These are phyloP conservation scores for Melanotaenia duboulayi DNA, from an alignment of 2,113 vertebrate species.

Conservation along the genomic window DNA sequence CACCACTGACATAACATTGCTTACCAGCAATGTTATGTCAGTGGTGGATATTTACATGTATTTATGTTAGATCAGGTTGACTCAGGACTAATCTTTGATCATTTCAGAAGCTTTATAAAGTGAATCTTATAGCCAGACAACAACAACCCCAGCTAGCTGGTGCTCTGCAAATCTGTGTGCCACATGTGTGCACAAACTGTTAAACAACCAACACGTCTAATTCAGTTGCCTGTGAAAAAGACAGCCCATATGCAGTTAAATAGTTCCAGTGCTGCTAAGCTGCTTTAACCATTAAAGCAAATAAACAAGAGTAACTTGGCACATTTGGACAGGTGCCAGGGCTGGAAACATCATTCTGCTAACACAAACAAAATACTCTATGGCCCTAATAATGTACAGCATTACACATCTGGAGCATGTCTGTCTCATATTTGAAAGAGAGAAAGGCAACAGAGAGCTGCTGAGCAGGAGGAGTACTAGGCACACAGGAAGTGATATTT, in stretches of 20 bases:
- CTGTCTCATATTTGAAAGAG: constrained; percentile 40
- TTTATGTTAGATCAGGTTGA: too few species aligned
- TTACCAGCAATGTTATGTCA: too few species aligned
- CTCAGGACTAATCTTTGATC: constrained; percentile 45
- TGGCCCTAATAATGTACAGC: constrained; percentile 58
- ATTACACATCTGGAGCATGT: constrained; percentile 59
- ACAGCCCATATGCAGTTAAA: constrained; percentile 46
- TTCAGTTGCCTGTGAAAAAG: constrained; percentile 26
- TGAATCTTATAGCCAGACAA: constrained; percentile 39
- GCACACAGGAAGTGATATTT: constrained; percentile 67
- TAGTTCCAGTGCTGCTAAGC: constrained; percentile 34
- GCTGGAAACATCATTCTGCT: constrained; percentile 48
- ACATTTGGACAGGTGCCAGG: constrained; percentile 47
- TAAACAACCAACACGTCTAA: constrained; percentile 45
- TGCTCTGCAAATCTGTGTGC: constrained; percentile 60
- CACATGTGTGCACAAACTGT: constrained; percentile 66
- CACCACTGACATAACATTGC: too few species aligned
- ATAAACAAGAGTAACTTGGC: constrained; percentile 53
- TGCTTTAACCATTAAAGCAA: constrained; percentile 49
- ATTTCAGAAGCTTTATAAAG: constrained; percentile 65
- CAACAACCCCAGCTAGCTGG: constrained; percentile 44
- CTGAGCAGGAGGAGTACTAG: constrained; percentile 45
- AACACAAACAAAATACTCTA: constrained; percentile 47
- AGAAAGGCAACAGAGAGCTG: constrained; percentile 53
- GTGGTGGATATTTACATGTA: too few species aligned